phyloP scores from a whole-genome alignment of 2,888 invertebrate species.

The Crocallis elinguaria region DNA sequence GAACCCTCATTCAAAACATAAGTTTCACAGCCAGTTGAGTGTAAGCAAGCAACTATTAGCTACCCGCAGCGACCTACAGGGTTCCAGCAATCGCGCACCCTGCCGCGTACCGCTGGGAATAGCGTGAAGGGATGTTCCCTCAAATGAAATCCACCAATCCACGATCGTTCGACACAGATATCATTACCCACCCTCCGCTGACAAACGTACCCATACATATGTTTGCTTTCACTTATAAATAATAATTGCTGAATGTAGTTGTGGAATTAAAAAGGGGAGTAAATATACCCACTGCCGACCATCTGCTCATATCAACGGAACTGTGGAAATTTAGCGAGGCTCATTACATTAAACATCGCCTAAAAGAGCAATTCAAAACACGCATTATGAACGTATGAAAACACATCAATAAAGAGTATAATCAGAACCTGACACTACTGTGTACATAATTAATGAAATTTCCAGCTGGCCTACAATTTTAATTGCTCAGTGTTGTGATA shows the following conservation, averaged over 20 bases:
- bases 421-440: conserved; percentile 66
- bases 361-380: conserved; percentile 54
- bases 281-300: conserved; percentile 17
- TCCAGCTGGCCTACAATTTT: conserved; percentile 82
- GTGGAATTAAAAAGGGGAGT: conserved; percentile 69
- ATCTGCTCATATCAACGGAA: conserved; percentile 14
- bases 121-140: conserved; percentile 67
- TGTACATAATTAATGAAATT: conserved; percentile 81
- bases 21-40: conserved; percentile 52
- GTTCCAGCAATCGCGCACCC: conserved; percentile 42
- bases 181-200: conserved; percentile 68
- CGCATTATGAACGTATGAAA: conserved; percentile 60
- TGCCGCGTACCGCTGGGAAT: conserved; percentile 46
- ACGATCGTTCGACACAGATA: conserved; percentile 51
- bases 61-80: conserved; percentile 68
- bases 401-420: conserved; percentile 71
- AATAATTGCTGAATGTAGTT: conserved; percentile 70
- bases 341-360: conserved; percentile 36
- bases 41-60: conserved; percentile 59
- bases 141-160: conserved; percentile 67
- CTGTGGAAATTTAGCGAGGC: conserved; percentile 25
- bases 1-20: conserved; percentile 32
- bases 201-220: conserved; percentile 70
- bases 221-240: conserved; percentile 78
- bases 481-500: conserved; percentile 81